Base-by-base conservation (phyloP, 2,797 vertebrate species). In the Falco peregrinus region DNA sequence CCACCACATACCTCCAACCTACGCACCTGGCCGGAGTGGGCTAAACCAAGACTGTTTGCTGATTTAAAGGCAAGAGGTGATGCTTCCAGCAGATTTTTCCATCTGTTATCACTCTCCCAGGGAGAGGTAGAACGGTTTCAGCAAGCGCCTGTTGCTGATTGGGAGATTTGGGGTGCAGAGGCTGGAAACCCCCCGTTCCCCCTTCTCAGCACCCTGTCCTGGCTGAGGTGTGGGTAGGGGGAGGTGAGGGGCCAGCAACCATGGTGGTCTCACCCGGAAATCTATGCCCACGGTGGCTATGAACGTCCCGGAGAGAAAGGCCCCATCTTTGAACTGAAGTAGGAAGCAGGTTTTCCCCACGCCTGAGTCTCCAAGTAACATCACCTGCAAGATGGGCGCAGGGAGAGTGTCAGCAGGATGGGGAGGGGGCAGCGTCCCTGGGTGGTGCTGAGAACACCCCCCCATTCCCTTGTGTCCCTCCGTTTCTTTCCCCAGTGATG, bases 231-330 rank as follows among this genome's bases (percentile, higher is more conserved):
- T 3, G 5, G 83, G 60, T 53, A 0, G 3, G 53, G 56, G 67
- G 39, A 71, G 73, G 48, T 0, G 2, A 65, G 83, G 33, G 84
- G 61, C 84, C 41, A 54, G 91, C 85, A 92, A 96, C 95, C 7
- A 6, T 56, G 60, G 75, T 87, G 93, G 92, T 98, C 99, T 99
- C 99, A 99, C 99, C 99, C 99, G 99, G 97, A 99, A 99, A 98
- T 99, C 99, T 98, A 99, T 99, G 98, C 99, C 99, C 96, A 99
- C 99, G 85, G 99, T 99, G 98, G 99, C 99, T 97, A 99, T 99
- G 98, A 99, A 99, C 97, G 98, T 99, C 97, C 99, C 98, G 96
- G 99, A 99, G 95, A 99, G 98, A 98, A 99, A 99, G 87, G 99
- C 99, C 68, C 99, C 98, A 4, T 99, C 99, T 98, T 99, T 99